Evolutionary conservation across 1,140 invertebrate species (phyloP).

Genomic region (Drosophila sucinea): DNA sequence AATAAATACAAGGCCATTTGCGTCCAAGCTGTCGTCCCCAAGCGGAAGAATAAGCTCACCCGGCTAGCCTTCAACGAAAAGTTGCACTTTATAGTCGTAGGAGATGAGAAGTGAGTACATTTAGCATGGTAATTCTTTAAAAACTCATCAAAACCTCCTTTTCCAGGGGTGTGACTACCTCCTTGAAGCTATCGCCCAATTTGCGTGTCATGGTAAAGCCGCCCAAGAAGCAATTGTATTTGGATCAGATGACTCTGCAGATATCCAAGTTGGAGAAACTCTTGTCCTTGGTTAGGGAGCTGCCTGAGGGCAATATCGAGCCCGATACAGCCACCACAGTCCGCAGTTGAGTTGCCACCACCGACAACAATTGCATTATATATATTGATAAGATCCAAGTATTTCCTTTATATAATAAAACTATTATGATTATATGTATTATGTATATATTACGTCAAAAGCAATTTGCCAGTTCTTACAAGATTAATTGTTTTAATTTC

Average conservation of each 20-base stretch:
- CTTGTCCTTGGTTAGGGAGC: conserved; percentile 92
- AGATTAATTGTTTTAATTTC: too few relatives aligned
- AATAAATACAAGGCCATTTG: conserved; percentile 97
- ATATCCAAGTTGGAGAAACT: conserved; percentile 93
- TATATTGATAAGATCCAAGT: conserved; percentile 29
- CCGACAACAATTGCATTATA: not conserved
- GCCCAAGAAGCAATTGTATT: conserved; percentile 88
- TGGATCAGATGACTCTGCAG: conserved; percentile 87
- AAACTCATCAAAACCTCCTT: not conserved
- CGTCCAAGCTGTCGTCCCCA: conserved; percentile 92
- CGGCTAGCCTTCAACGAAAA: conserved; percentile 93
- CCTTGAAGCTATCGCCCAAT: conserved; percentile 96
- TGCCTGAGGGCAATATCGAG: conserved; percentile 83
- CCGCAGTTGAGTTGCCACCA: conserved; percentile 40
- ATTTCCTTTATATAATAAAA: conserved; percentile 15
- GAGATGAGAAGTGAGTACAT: conserved; percentile 92
- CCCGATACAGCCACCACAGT: conserved; percentile 71
- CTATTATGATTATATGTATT: not conserved
- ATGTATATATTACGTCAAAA: not conserved
- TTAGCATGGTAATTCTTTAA: not conserved
- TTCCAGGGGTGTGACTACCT: conserved; percentile 90
- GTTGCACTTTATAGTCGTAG: conserved; percentile 94
- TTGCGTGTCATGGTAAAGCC: conserved; percentile 93
- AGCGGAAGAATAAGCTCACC: conserved; percentile 93
- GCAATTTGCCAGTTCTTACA: too few relatives aligned